Evolutionary conservation across 2,113 vertebrate genomes (phyloP), one percentile per base, ranked within the genome.

Genomic region (Trogon surrucura): DNA sequence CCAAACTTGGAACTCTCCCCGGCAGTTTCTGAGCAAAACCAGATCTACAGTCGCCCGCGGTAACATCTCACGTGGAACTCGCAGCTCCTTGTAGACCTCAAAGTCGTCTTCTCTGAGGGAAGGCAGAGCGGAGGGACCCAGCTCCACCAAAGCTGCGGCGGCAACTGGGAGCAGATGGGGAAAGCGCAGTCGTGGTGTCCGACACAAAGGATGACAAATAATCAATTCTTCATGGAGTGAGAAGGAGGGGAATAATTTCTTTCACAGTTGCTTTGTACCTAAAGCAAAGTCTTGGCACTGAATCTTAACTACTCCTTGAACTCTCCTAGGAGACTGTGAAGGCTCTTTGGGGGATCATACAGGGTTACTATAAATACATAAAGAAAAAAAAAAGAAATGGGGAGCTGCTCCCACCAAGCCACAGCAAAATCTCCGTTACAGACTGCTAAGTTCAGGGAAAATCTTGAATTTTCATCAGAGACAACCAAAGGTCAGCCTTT

Each of bases 401-500:
- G 82, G 73, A 92, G 65, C 36, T 84, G 86, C 53, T 82, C 50
- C 84, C 6, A 2, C 5, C 1, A 0, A 81, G 64, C 73, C 57
- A 19, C 84, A 72, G 84, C 3, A 81, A 73, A 53, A 78, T 36
- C 85, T n/a, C 72, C 88, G 64, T 38, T 41, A 45, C 65, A 53
- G 34, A 50, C 34, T 47, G 48, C 53, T 47, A 84, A 54, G 41
- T 81, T 92, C 4, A 3, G 64, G 72, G n/a, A 64, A 95, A 93
- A 93, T 75, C 92, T 65, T 67, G 77, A 81, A 94, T 96, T 95
- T 94, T 93, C 92, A 93, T 90, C 88, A 79, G 72, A 84, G 23
- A 64, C 38, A 89, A 83, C 69, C 75, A 90, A 96, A 97, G 93
- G 91, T 96, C 93, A 95, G 72, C 26, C 88, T 72, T 95, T 87